These are phyloP conservation scores for Falco peregrinus DNA, from an alignment of 2,797 vertebrate genomes.

Conservation along the genomic window DNA sequence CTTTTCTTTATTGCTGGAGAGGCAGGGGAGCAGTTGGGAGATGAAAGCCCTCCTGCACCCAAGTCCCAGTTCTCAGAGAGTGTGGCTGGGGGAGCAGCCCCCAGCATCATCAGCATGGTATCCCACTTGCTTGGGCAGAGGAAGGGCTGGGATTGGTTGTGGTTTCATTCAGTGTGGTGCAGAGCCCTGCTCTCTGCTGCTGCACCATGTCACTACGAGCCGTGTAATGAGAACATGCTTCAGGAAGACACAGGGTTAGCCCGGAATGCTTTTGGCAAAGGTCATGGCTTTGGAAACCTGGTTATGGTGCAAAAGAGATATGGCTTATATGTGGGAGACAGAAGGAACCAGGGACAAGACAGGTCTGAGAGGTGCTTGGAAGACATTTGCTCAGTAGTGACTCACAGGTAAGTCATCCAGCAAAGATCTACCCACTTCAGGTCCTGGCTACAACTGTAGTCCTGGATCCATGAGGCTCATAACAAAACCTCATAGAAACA, in stretches of 20 bases:
- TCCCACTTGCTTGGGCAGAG: neutral
- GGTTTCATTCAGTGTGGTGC: neutral
- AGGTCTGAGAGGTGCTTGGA: neutral
- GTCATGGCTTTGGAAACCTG: neutral
- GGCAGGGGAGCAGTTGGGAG: neutral
- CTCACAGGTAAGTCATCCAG: neutral
- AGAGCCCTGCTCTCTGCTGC: neutral
- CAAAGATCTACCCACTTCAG: neutral
- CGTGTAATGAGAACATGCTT: neutral
- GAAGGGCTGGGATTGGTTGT: neutral
- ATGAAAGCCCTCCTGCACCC: neutral
- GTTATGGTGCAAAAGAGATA: neutral
- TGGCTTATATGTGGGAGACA: neutral
- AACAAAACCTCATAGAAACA: neutral
- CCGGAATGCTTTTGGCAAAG: neutral
- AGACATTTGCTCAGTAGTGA: neutral
- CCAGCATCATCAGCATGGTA: rapidly evolving
- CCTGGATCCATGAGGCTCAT: neutral
- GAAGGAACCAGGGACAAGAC: neutral
- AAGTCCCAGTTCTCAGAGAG: neutral
- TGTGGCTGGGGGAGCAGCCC: rapidly evolving
- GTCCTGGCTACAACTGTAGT: neutral
- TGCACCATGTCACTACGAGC: neutral
- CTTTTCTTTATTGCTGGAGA: neutral
- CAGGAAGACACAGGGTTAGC: neutral